These are phyloP conservation scores for Leiothrix lutea DNA, from an alignment of 2,113 vertebrate genomes.

Conservation along the genomic window DNA sequence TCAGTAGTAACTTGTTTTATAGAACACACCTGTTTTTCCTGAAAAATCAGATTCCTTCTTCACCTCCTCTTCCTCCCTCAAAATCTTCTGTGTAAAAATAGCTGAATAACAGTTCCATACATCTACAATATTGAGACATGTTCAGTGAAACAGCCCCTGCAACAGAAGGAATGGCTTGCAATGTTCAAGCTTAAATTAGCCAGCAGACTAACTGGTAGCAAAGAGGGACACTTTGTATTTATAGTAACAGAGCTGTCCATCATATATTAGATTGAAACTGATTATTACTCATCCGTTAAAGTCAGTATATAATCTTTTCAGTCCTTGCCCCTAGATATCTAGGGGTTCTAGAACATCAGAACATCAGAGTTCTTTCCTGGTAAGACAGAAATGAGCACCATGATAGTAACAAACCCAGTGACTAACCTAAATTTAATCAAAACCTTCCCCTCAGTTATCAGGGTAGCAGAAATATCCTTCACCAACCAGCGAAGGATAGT, in stretches of 20 bases:
- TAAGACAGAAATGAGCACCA: not conserved
- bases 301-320: not conserved
- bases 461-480: not conserved
- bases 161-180: not conserved
- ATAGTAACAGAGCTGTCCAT: not conserved
- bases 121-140: not conserved
- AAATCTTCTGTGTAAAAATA: not conserved
- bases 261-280: not conserved
- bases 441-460: not conserved
- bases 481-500: not conserved
- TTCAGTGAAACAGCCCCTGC: not conserved
- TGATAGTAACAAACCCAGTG: not conserved
- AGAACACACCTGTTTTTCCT: not conserved
- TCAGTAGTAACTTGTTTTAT: not conserved
- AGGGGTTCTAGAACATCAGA: too few relatives aligned
- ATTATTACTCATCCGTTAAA: not conserved
- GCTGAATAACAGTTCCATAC: not conserved
- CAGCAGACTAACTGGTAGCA: not conserved
- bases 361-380: not conserved
- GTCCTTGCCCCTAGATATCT: not conserved
- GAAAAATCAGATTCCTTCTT: not conserved
- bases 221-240: not conserved
- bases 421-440: conserved; percentile 13
- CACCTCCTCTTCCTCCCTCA: not conserved
- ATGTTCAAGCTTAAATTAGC: not conserved